Conservation (phyloP, 2,113 vertebrate genomes). For the Rynchops niger region DNA sequence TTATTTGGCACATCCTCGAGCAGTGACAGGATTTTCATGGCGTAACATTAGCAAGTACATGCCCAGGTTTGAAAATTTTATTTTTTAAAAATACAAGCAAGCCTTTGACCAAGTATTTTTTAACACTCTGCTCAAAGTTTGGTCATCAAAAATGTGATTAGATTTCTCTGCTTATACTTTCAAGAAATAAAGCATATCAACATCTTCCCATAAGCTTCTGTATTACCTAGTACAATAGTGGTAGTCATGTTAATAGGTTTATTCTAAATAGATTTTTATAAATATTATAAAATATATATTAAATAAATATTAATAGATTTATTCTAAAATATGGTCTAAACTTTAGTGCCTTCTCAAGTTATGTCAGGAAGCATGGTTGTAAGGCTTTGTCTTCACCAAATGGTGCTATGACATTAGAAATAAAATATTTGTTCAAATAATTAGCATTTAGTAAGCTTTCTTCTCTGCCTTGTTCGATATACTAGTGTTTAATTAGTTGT, state of each 20-base stretch:
- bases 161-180: background rate
- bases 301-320: no score
- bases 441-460: background rate
- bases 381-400: background rate
- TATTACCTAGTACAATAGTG: background rate
- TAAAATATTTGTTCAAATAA: background rate
- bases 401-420: background rate
- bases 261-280: no score
- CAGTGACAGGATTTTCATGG: conserved; percentile 95
- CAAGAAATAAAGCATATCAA: background rate
- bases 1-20: conserved; percentile 94
- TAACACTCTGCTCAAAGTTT: background rate
- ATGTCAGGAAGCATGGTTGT: background rate
- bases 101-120: background rate
- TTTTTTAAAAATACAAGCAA: background rate
- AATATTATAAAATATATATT: no score
- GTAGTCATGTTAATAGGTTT: background rate
- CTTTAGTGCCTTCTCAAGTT: background rate
- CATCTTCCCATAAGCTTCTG: background rate
- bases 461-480: background rate
- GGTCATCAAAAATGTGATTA: background rate
- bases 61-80: conserved; percentile 79
- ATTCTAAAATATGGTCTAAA: background rate
- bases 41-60: conserved; percentile 98
- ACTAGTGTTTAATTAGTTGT: background rate